These are phyloP conservation scores for Gallirallus australis DNA, from an alignment of 2,797 vertebrate genomes.

Conservation along the genomic window DNA sequence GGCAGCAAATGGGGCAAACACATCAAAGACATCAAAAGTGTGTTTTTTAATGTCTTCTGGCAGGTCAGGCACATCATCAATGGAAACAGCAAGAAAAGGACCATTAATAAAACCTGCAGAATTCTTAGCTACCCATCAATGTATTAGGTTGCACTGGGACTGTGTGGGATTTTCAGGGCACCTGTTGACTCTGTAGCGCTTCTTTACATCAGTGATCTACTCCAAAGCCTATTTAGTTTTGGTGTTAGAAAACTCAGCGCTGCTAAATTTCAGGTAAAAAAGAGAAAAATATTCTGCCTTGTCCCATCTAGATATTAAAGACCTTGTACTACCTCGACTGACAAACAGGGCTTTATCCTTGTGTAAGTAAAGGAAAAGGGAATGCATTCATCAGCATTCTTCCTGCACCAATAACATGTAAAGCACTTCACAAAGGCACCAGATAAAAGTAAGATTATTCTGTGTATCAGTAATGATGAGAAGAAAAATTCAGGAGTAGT, in stretches of 20 bases:
- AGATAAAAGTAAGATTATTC: conserved; percentile 5
- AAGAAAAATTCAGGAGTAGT: background rate
- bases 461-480: background rate
- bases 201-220: background rate
- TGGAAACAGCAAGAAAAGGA: background rate
- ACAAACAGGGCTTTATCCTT: background rate
- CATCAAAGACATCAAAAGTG: background rate
- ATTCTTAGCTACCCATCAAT: background rate
- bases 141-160: background rate
- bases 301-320: background rate
- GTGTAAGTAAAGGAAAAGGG: background rate
- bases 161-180: background rate
- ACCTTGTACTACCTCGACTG: background rate
- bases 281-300: background rate
- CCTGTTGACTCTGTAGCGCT: background rate
- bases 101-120: background rate
- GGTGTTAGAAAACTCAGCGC: background rate
- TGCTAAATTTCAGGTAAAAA: background rate
- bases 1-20: background rate
- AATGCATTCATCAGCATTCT: background rate
- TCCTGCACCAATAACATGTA: background rate
- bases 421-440: background rate
- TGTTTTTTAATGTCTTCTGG: background rate
- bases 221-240: background rate
- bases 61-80: background rate